Evolutionary conservation across 2,888 invertebrate species (phyloP).

Genomic region (Unio delphinus): DNA sequence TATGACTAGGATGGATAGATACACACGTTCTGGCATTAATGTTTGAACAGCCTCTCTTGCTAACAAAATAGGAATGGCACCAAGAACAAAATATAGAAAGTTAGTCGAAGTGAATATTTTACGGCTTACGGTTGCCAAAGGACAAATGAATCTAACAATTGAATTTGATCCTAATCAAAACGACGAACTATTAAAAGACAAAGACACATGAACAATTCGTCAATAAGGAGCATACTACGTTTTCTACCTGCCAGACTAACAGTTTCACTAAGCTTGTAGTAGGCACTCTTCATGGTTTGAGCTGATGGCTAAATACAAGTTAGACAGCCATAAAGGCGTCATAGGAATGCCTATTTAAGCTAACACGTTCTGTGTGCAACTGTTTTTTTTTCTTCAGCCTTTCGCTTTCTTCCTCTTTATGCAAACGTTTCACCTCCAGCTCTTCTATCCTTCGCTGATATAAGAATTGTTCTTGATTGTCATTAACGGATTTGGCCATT

Average conservation of each 20-base stretch:
- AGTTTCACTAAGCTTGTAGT: constrained; percentile 12
- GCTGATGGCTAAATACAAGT: constrained; percentile 13
- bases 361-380: constrained; percentile 4
- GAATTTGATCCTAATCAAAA: constrained; percentile 12
- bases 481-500: no score
- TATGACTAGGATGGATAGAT: constrained; percentile 14
- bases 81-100: constrained; percentile 18
- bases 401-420: not conserved
- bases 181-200: constrained; percentile 13
- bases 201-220: constrained; percentile 23
- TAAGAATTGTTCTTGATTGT: no score
- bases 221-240: constrained; percentile 17
- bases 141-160: constrained; percentile 20
- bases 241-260: constrained; percentile 12
- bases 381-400: constrained; percentile 1
- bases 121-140: constrained; percentile 17
- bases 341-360: not conserved
- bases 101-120: constrained; percentile 24
- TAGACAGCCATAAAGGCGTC: constrained; percentile 9
- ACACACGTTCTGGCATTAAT: constrained; percentile 19
- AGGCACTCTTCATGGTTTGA: constrained; percentile 13
- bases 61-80: constrained; percentile 15
- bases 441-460: not conserved
- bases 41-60: constrained; percentile 5
- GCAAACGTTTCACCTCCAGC: not conserved